These are phyloP conservation scores for Isurus oxyrinchus DNA, from an alignment of 2,113 vertebrate species.

Conservation along the genomic window DNA sequence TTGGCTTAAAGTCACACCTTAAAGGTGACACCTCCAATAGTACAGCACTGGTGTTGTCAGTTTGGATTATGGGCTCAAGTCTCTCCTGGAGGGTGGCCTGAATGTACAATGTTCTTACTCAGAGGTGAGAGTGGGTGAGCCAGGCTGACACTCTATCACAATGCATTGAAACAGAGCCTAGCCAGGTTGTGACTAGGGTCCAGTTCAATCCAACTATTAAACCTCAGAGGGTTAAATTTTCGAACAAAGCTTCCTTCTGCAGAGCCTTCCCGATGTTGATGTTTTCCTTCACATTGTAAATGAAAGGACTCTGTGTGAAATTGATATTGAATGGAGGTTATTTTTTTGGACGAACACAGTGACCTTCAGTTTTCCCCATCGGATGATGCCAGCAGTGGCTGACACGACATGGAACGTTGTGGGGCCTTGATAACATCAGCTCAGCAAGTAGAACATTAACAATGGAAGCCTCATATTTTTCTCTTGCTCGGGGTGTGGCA, in stretches of 20 bases:
- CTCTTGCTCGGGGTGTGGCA: background rate
- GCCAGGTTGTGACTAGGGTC: no score
- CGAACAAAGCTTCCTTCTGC: conserved; percentile 4
- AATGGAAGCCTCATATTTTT: background rate
- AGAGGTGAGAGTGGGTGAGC: background rate
- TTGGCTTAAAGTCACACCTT: background rate
- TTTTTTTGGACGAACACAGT: background rate
- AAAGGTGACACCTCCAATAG: background rate
- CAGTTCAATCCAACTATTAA: no score
- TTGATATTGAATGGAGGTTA: background rate
- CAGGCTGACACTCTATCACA: background rate
- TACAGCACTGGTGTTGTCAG: background rate
- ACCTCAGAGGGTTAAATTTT: background rate
- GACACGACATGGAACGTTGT: background rate
- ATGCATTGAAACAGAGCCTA: background rate
- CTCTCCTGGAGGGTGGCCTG: background rate
- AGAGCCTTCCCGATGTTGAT: background rate
- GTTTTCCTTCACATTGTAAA: background rate
- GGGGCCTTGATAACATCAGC: background rate
- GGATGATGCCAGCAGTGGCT: conserved; percentile 15
- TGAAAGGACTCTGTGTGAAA: conserved; percentile 12
- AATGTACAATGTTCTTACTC: background rate
- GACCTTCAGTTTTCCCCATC: background rate
- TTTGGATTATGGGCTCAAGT: background rate
- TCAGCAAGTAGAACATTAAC: background rate